Conservation (phyloP, 1,140 invertebrate genomes). For the Frieseomelitta varia region DNA sequence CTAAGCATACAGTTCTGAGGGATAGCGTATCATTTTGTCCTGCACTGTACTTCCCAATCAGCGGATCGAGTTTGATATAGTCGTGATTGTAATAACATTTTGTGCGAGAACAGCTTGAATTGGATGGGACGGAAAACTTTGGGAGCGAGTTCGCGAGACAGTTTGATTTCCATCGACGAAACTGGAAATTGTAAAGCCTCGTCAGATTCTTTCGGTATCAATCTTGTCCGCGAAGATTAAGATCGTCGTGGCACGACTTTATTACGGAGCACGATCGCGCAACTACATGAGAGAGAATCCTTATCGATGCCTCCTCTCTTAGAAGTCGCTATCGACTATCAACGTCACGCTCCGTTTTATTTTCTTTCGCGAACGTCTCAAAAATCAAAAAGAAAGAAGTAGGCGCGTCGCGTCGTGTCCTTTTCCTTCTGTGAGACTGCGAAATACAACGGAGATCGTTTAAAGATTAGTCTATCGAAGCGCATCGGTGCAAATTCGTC, state of each 20-base stretch:
- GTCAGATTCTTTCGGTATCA: slow-evolving; percentile 36
- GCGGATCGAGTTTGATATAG: not conserved
- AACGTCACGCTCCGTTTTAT: not conserved
- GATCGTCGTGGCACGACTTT: slow-evolving; percentile 45
- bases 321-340: not conserved
- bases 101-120: not conserved
- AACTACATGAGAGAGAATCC: slow-evolving; percentile 28
- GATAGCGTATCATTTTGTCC: too few relatives aligned
- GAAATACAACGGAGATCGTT: slow-evolving; percentile 1
- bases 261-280: slow-evolving; percentile 34
- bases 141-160: not conserved
- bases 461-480: not conserved
- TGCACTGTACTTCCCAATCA: not conserved
- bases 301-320: slow-evolving; percentile 29
- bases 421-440: too few relatives aligned
- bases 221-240: slow-evolving; percentile 59
- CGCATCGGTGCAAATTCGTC: slow-evolving; percentile 29
- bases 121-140: not conserved
- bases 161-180: slow-evolving; percentile 12
- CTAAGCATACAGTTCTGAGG: too few relatives aligned
- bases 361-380: not conserved
- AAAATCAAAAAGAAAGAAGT: not conserved
- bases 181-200: slow-evolving; percentile 44
- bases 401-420: too few relatives aligned
- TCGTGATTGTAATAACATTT: not conserved